These are phyloP conservation scores for Epistrophe grossulariae DNA, from an alignment of 2,888 invertebrate genomes.

Conservation along the genomic window DNA sequence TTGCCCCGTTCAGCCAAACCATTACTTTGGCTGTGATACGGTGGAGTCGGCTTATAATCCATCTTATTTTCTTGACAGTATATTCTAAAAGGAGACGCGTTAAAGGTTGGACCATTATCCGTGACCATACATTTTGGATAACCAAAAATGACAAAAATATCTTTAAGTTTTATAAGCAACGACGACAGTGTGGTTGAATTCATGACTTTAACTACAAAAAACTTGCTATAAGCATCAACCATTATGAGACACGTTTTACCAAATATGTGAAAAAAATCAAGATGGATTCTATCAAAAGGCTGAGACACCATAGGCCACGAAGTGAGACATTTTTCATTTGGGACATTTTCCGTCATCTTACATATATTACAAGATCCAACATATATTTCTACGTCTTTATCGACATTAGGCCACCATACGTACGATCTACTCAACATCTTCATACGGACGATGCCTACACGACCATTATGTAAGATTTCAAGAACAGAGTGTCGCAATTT, in stretches of 20 bases:
- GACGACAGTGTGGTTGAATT: background rate
- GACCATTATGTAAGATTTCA: conserved; percentile 1
- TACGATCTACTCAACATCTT: background rate
- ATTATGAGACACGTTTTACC: conserved; percentile 1
- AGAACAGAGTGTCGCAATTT: background rate
- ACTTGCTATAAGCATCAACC: conserved; percentile 5
- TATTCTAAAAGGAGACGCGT: no score
- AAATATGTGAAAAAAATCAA: background rate
- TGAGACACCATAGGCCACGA: background rate
- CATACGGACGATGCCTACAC: background rate
- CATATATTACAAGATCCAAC: background rate
- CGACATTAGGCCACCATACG: background rate
- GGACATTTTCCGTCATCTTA: background rate
- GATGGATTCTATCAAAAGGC: background rate
- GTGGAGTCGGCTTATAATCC: background rate
- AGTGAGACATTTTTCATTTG: background rate
- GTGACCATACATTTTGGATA: background rate
- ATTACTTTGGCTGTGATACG: conserved; percentile 5
- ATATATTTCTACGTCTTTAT: background rate
- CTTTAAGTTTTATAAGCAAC: background rate
- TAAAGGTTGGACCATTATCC: no score
- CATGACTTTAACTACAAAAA: background rate
- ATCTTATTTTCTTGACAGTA: background rate
- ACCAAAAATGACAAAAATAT: background rate
- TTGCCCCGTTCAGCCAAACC: background rate